A percentile compares a stretch with the other conserved stretches of the same genome.
Conservation (phyloP, 1,140 invertebrate species). For the Hetaerina americana region DNA sequence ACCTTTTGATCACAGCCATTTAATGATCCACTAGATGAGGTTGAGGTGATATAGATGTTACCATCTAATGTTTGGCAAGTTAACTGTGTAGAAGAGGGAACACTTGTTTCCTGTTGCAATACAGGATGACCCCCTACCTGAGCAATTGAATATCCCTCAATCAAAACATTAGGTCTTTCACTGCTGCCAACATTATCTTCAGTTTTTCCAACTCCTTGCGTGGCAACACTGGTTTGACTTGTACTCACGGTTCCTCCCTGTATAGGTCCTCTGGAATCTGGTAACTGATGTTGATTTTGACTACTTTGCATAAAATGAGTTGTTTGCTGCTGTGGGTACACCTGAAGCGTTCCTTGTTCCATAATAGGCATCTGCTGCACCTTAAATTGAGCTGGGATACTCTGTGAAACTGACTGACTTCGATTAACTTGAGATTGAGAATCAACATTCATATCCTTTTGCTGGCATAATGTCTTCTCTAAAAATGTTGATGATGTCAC, state of each 20-base stretch:
- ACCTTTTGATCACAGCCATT: background rate
- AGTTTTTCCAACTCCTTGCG: background rate
- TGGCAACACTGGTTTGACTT: constrained; percentile 25
- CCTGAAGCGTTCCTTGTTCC: background rate
- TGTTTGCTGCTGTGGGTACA: background rate
- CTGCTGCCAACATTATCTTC: background rate
- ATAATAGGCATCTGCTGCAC: background rate
- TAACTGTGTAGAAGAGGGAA: background rate
- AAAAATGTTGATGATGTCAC: constrained; percentile 55
- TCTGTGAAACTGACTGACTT: background rate
- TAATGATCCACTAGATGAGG: background rate
- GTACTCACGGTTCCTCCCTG: constrained; percentile 62
- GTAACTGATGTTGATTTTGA: background rate
- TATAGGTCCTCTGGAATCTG: constrained; percentile 46
- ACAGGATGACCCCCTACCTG: background rate
- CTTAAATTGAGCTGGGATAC: background rate
- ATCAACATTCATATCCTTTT: background rate
- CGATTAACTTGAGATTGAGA: background rate
- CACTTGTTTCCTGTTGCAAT: background rate
- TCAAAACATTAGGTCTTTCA: background rate
- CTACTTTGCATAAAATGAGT: background rate
- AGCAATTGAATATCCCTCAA: background rate
- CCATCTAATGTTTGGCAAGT: constrained; percentile 4
- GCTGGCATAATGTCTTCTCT: constrained; percentile 30
- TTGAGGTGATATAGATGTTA: background rate